phyloP scores from a whole-genome alignment of 2,113 vertebrate genomes.

The Cebus imitator region DNA sequence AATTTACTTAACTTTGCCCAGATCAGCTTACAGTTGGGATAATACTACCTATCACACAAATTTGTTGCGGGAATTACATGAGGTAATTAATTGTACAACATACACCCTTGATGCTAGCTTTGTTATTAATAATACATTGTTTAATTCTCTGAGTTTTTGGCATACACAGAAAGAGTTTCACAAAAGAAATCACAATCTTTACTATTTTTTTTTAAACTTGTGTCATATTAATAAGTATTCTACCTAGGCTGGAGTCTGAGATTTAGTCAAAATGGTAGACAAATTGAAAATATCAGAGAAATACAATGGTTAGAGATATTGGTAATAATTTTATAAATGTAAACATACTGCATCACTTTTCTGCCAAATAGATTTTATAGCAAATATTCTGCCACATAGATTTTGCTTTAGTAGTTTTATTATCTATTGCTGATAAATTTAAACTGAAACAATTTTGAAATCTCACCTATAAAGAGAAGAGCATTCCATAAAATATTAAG shows the following conservation, averaged over 20 bases:
- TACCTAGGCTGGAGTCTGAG: background rate
- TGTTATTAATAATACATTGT: background rate
- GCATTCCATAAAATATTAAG: background rate
- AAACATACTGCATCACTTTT: background rate
- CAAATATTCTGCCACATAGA: background rate
- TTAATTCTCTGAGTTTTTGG: background rate
- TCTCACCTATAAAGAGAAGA: background rate
- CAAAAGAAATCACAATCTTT: background rate
- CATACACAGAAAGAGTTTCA: background rate
- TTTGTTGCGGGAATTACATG: background rate
- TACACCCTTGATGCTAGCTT: background rate
- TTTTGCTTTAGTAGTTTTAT: conserved; percentile 16
- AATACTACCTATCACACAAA: background rate
- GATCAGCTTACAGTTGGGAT: background rate
- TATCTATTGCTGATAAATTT: background rate
- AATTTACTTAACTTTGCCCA: background rate
- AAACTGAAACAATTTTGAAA: background rate
- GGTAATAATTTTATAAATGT: background rate
- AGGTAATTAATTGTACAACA: background rate
- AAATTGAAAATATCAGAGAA: conserved; percentile 11
- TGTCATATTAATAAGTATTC: background rate
- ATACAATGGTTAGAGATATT: background rate
- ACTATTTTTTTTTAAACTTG: background rate
- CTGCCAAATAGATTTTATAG: background rate
- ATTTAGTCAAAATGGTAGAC: background rate